Conservation (phyloP, 2,888 invertebrate species). For the Acronicta psi region DNA sequence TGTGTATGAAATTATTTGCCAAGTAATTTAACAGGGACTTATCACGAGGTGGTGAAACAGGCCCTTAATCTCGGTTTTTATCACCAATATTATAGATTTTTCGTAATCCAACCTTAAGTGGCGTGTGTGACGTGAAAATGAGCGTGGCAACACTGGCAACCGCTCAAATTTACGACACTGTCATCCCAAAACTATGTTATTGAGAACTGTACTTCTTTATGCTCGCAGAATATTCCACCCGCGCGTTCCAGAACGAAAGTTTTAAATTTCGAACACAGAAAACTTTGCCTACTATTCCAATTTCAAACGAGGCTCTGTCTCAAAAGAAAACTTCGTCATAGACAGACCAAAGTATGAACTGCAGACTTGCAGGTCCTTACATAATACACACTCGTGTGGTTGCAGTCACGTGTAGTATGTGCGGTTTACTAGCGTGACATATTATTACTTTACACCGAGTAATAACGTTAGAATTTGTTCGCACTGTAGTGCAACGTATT, state of each 20-base stretch:
- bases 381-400: constrained; percentile 14
- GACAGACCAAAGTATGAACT: constrained; percentile 22
- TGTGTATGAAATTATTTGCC: too few relatives aligned
- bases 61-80: too few relatives aligned
- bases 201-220: not conserved
- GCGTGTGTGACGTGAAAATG: too few relatives aligned
- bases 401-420: constrained; percentile 17
- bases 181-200: not conserved
- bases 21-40: too few relatives aligned
- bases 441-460: constrained; percentile 3
- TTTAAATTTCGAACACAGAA: not conserved
- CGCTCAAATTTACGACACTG: too few relatives aligned
- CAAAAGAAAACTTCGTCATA: not conserved
- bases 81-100: too few relatives aligned
- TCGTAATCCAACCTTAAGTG: too few relatives aligned
- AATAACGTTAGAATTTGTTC: constrained; percentile 1
- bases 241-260: not conserved
- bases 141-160: too few relatives aligned
- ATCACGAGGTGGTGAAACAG: too few relatives aligned
- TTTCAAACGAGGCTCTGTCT: not conserved
- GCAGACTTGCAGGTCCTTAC: constrained; percentile 14
- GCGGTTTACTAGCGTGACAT: constrained; percentile 20
- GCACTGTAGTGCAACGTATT: constrained; percentile 24
- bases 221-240: not conserved
- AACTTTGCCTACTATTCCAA: not conserved